Evolutionary conservation across 2,888 invertebrate species (phyloP), one percentile per base, ranked within the genome.

Genomic region (Siphlonurus alternatus): DNA sequence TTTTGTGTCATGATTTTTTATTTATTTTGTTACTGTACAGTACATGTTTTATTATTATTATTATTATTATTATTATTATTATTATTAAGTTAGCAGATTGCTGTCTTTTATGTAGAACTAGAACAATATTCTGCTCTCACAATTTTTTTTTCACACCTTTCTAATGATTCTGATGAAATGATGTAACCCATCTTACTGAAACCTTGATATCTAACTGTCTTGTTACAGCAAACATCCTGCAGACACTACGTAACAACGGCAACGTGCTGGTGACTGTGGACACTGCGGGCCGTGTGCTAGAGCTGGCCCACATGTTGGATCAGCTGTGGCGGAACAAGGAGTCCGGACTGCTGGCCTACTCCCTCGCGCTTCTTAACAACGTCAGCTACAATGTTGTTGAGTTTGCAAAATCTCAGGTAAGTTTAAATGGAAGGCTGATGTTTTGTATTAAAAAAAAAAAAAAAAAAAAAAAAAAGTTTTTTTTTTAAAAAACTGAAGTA

Each of bases 331-430:
- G 91, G 63, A 95, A 93, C 74, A 91, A 92, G 73, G 97, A 97
- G 73, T 96, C 97, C 0, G 98, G 98, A 0, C 79, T 99, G 2
- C 85, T 94, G 66, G 92, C 95, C 0, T 99, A 98, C 76, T 94
- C 95, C 0, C 77, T 99, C 62, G 93, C 95, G 0, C 79, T 99
- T 64, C 79, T 99, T 1, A 98, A 93, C 70, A 96, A 98, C 74
- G 96, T 99, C 66, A 93, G 95, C 74, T 98, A 96, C 72, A 98
- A 98, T 74, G 98, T 98, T 0, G 92, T 98, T 1, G 98, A 98
- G 76, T 98, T 98, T 77, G 98, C 99, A 1, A 99, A 98, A 75
- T 95, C 95, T 0, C 95, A 89, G 80, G 84, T 84, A 68, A 67
- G 51, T n/a, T 59, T n/a, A n/a, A n/a, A n/a, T n/a, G n/a, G n/a